Base-by-base conservation (phyloP, 2,888 invertebrate genomes). In the Microctonus hyperodae region DNA sequence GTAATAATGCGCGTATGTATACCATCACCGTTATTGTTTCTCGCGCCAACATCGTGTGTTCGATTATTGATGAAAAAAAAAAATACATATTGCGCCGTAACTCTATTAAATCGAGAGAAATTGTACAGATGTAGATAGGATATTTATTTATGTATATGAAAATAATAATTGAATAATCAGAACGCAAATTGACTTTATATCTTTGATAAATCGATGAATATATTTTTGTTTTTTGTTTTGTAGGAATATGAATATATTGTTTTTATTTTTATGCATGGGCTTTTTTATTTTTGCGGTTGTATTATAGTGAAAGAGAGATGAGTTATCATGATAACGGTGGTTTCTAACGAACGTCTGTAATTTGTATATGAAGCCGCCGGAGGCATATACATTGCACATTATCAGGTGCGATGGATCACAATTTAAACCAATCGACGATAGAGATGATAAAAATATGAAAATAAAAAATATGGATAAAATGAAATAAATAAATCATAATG, bases 221-320 rank as follows among this genome's bases (percentile, higher is more conserved):
- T 9, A 1, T n/a, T 16, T 20, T 20, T 16, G 1, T n/a, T 20
- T 44, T 44, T 16, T 7, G 28, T 28, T 7, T 16, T 5, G 16
- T 78, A 80, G 76, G 78, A 79, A 79, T 80, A 78, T 77, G 77
- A 78, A 80, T 81, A 78, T 77, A 79, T 81, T 80, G 79, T 78
- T 77, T 50, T 60, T 35, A 6, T 51, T 44, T 11, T 31, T 25
- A 44, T 28, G n/a, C n/a, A 44, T 65, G 64, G 64, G 40, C 28
- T 65, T 60, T 60, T 75, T 75, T 76, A 75, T 76, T 74, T 70
- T 63, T 66, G 74, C 72, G 71, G 72, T 72, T 6, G 2, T 6
- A 7, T 0, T 20, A 44, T 44, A 7, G 9, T 16, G n/a, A 3
- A 16, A 20, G n/a, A 16, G 20, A 77, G 78, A 80, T 78, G 74